Conservation (phyloP, 2,797 vertebrate genomes). For the Lemur catta region DNA sequence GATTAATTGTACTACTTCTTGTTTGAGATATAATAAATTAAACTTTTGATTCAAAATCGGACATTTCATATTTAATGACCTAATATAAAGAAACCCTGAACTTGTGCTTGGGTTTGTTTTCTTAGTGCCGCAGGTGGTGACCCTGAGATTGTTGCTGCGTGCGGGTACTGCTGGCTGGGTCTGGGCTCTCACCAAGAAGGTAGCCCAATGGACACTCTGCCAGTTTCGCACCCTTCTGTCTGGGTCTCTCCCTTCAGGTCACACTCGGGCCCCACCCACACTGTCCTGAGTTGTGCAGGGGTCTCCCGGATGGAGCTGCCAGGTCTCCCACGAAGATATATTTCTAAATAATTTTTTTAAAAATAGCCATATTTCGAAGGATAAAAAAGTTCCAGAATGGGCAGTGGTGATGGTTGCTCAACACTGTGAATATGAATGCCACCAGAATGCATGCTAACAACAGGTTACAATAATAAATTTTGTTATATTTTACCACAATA, state of each 20-base stretch:
- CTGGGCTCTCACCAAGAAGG: not conserved
- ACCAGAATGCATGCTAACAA: accelerated
- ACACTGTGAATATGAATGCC: no score
- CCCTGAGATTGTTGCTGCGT: not conserved
- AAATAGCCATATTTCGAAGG: not conserved
- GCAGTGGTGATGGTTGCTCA: not conserved
- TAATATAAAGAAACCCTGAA: not conserved
- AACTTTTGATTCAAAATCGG: no score
- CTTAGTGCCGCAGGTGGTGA: not conserved
- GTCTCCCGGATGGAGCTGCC: not conserved
- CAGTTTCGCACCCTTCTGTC: not conserved
- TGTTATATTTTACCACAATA: not conserved
- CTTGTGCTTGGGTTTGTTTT: not conserved
- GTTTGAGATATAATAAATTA: no score
- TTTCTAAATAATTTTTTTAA: not conserved
- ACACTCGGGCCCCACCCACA: not conserved
- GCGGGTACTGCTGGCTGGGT: not conserved
- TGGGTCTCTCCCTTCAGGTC: not conserved
- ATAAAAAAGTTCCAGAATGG: not conserved
- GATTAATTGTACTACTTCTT: no score
- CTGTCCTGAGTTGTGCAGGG: not conserved
- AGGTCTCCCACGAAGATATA: not conserved
- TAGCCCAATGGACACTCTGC: not conserved
- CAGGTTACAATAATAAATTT: not conserved
- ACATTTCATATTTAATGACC: no score